Conservation (phyloP, 2,113 vertebrate species). For the Deroptyus accipitrinus region DNA sequence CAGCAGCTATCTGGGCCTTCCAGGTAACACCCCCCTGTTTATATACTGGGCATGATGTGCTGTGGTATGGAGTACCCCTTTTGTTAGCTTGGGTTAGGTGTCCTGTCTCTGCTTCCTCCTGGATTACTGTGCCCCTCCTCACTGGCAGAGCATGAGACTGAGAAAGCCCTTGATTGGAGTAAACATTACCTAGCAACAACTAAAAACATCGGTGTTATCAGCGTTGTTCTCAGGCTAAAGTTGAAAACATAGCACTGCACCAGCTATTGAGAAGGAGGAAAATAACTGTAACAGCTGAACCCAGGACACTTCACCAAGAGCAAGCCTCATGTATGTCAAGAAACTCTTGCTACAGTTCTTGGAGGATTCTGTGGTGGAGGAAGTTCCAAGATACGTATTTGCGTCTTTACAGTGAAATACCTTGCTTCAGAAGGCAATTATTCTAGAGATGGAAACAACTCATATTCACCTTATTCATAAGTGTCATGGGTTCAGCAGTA, state of each 20-base stretch:
- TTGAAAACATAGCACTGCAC: not conserved
- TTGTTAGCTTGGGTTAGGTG: not conserved
- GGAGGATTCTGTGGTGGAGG: not conserved
- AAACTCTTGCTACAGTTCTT: fast-evolving
- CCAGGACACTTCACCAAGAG: not conserved
- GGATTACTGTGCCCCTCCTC: not conserved
- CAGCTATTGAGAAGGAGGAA: not conserved
- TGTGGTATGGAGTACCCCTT: not conserved
- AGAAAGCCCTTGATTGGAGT: not conserved
- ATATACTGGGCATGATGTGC: not conserved
- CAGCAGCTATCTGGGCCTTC: not conserved
- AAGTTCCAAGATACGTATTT: not conserved
- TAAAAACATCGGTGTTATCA: not conserved
- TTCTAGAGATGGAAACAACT: not conserved
- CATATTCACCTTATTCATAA: not conserved
- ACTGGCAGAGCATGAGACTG: not conserved
- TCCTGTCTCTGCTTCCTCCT: not conserved
- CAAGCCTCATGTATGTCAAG: fast-evolving
- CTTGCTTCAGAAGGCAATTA: not conserved
- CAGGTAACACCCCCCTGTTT: not conserved
- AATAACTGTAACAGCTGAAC: not conserved
- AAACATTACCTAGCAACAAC: not conserved
- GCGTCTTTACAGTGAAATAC: not conserved
- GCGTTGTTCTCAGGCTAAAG: not conserved
- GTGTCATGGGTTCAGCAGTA: no score